Evolutionary conservation across 1,140 invertebrate species (phyloP), one percentile per base, ranked within the genome.

Genomic region (Penaeus indicus): DNA sequence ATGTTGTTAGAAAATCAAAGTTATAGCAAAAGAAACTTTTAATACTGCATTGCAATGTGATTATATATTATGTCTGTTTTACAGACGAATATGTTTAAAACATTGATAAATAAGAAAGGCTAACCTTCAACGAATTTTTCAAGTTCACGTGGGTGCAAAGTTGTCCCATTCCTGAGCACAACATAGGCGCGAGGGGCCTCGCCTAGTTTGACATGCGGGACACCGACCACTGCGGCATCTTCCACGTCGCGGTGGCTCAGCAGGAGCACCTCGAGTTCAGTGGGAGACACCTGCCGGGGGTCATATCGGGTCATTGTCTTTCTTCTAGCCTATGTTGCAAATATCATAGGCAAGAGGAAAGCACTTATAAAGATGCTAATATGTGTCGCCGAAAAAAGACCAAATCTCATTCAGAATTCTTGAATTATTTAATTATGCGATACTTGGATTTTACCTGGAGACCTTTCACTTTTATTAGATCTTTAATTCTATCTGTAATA

Each of bases 171-270:
- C 21, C 32, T 75, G 27, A 69, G 63, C 62, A 94, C 94, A 69
- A 94, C 92, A 84, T 94, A 94, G 11, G 94, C 94, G 83, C 92
- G 90, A 0, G 94, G 93, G 10, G 93, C 91, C 92, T 95, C 94
- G n/a, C 94, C 94, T 32, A 91, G 89, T n/a, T 90, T 91, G 47
- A 91, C 91, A 90, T 94, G 92, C 13, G 93, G 93, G 25, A 94
- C 90, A 0, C 94, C 94, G 87, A 95, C 92, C 0, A 95, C 94
- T 32, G 93, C 94, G 18, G 91, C 93, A 90, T 95, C 94, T n/a
- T 86, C 88, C 13, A 95, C 92, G 19, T 90, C 91, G 7, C 92
- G 92, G 91, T 94, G 93, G 16, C 90, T 91, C 21, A 94, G 91
- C 11, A 94, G 91, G 27, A 95, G 32, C 84, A 92, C 92, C 92